These are phyloP conservation scores for Drosophila sordidula DNA, from an alignment of 2,888 invertebrate genomes.

Conservation along the genomic window DNA sequence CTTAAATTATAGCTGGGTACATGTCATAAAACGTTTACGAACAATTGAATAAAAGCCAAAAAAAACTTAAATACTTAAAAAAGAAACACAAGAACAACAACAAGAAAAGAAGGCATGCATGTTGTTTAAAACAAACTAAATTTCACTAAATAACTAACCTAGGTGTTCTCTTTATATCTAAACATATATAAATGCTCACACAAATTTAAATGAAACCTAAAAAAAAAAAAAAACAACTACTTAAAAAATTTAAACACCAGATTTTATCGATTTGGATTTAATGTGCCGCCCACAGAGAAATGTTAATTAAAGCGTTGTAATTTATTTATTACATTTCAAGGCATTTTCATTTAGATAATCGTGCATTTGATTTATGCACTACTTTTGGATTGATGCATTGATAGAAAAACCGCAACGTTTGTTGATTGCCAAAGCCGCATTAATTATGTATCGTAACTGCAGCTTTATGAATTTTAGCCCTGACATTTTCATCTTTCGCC, in stretches of 20 bases:
- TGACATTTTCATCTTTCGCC: constrained; percentile 44
- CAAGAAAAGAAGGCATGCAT: constrained; percentile 37
- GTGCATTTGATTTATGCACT: constrained; percentile 65
- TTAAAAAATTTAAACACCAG: background rate
- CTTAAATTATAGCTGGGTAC: constrained; percentile 49
- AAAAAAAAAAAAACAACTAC: constrained; percentile 10
- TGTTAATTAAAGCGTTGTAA: constrained; percentile 28
- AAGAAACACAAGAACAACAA: constrained; percentile 17
- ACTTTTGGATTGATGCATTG: constrained; percentile 45
- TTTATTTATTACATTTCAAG: constrained; percentile 35
- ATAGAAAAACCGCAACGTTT: constrained; percentile 47
- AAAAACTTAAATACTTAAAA: constrained; percentile 10
- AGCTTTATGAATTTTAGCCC: constrained; percentile 55
- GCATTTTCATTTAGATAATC: constrained; percentile 41
- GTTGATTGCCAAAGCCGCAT: constrained; percentile 59
- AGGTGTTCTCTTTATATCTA: constrained; percentile 36
- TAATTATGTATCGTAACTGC: constrained; percentile 60
- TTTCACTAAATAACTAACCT: constrained; percentile 37
- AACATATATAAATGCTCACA: constrained; percentile 32
- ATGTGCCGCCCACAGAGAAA: constrained; percentile 22
- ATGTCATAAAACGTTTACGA: constrained; percentile 58
- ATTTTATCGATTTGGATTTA: constrained; percentile 45
- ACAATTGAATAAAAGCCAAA: constrained; percentile 44
- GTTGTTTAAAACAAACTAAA: constrained; percentile 36
- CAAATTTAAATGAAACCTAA: constrained; percentile 12